phyloP scores from a whole-genome alignment of 2,888 invertebrate species.

The Phanerotoma sp. region DNA sequence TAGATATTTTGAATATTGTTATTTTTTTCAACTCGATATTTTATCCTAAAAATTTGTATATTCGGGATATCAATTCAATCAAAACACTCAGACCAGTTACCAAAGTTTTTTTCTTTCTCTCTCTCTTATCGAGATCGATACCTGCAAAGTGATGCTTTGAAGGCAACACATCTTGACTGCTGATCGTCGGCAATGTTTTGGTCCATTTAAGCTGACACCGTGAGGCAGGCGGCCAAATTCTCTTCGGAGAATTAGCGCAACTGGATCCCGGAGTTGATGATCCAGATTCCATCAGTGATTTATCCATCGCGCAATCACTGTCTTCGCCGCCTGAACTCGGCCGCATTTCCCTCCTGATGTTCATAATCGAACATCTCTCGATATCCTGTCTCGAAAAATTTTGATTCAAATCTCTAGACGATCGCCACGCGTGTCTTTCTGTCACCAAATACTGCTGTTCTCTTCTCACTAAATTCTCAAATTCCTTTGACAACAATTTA shows the following conservation, averaged over 20 bases:
- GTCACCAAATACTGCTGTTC: conserved; percentile 47
- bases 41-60: conserved; percentile 4
- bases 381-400: conserved; percentile 47
- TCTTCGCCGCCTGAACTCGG: conserved; percentile 64
- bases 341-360: conserved; percentile 58
- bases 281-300: conserved; percentile 51
- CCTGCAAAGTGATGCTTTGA: conserved; percentile 53
- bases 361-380: conserved; percentile 42
- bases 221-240: conserved; percentile 58
- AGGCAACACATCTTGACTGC: conserved; percentile 53
- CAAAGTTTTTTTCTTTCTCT: neutral
- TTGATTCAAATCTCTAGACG: conserved; percentile 36
- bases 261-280: conserved; percentile 68
- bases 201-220: conserved; percentile 57
- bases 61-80: too few species aligned
- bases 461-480: conserved; percentile 49
- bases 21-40: too few species aligned
- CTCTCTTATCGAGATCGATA: conserved; percentile 24
- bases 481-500: conserved; percentile 50
- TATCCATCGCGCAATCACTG: conserved; percentile 58
- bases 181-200: conserved; percentile 60
- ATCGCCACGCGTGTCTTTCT: conserved; percentile 38
- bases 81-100: conserved; percentile 9
- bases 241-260: conserved; percentile 67
- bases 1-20: too few species aligned